Base-by-base conservation (phyloP, 2,797 vertebrate genomes). In the Gastrophryne carolinensis region DNA sequence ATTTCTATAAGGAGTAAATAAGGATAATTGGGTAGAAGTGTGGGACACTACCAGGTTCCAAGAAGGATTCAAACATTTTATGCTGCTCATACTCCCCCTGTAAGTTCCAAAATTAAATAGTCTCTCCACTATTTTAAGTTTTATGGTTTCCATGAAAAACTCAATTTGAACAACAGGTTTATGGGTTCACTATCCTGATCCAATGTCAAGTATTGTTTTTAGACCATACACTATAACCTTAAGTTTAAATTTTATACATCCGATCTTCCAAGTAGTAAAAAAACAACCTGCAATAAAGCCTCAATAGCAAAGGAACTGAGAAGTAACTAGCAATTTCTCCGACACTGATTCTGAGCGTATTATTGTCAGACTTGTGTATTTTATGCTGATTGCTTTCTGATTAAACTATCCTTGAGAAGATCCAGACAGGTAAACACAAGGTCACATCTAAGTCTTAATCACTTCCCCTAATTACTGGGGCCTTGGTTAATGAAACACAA, bases 331-430 rank as follows among this genome's bases (percentile, higher is more conserved):
- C 7, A 66, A 66, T 72, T 78, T 78, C 71, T 77, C 60, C 52
- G 70, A 23, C n/a, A 52, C 39, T 21, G 24, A 66, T 72, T 65
- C 61, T 9, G 3, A 58, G 68, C 34, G 41, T 78, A 78, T 78
- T 66, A 78, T 78, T 78, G 73, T 68, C 32, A 68, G 53, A 30
- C 56, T 53, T 61, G 75, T 66, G 61, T 75, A 26, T 65, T 72
- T 52, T 66, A 30, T 53, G 47, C 75, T 78, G 75, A 78, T 78
- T 78, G 68, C 68, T 66, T 71, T 64, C 75, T 78, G 75, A 78
- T 78, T 78, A 78, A 72, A 66, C 68, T 78, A 72, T 53, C 75
- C 75, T 78, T 78, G 75, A 78, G 75, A 72, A 78, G 61, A 78
- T 72, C 17, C 29, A 78, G 68, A 66, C 75, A 78, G 75, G 61